Base-by-base conservation (phyloP, 1,140 invertebrate species). In the Drosophila baimaii region DNA sequence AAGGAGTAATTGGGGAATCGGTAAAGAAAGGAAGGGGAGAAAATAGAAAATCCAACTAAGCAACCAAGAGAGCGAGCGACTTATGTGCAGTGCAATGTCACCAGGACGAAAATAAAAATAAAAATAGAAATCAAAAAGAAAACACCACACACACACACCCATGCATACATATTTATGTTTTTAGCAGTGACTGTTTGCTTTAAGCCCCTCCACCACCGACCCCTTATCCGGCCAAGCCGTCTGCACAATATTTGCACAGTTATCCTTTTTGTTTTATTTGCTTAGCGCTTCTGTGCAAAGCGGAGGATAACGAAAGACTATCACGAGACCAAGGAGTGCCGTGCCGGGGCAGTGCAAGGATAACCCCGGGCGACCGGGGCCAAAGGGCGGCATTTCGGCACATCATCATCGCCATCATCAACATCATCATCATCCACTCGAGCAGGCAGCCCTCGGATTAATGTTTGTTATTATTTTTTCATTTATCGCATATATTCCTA, bases 211-310 rank as follows among this genome's bases (percentile, higher is more conserved):
- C 66, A 35, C 71, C 29, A 44, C 27, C 8, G 5, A 7, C 59
- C 51, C 35, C 35, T n/a, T 21, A 49, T 37, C 49, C 13, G 31
- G 0, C 15, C 43, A 23, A 27, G 54, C 61, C 15, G 69, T 68
- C 69, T 78, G 65, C 80, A 89, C 77, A 81, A 84, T 84, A 89
- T 89, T 89, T 89, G 86, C 74, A 46, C 85, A 84, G 84, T 89
- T 89, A 89, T 89, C 84, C 84, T 80, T 89, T 89, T 89, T 89
- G 84, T 89, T 89, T 89, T 89, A 89, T 89, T 89, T 89, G 84
- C 84, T 90, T 89, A 89, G 84, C 84, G 81, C 84, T 84, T 81
- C 81, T 89, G 84, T 89, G 81, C 63, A 84, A 84, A 89, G 84
- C 77, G 77, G 56, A 41, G 49, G 54, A 71, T 72, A 77, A 77